Percentiles rank a stretch among this genome's conserved stretches.
phyloP scores from a whole-genome alignment of 2,797 vertebrate species.

The Characodon lateralis region DNA sequence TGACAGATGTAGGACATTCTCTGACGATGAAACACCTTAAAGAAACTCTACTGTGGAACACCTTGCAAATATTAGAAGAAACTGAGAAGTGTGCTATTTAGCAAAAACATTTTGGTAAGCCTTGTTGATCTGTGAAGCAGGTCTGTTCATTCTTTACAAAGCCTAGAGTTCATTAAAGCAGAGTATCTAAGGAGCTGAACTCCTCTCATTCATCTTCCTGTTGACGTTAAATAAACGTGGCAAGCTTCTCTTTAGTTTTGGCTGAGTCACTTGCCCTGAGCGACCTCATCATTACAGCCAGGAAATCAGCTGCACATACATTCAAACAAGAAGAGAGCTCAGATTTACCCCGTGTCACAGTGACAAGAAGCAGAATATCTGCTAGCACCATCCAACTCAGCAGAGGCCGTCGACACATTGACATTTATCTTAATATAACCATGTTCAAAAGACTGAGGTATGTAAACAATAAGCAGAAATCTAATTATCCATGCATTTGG shows the following conservation, averaged over 20 bases:
- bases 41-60: not conserved
- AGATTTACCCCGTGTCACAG: not conserved
- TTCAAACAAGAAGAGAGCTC: slow-evolving; percentile 30
- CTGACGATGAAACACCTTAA: not conserved
- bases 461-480: not conserved
- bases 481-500: not conserved
- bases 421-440: not conserved
- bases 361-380: slow-evolving; percentile 16
- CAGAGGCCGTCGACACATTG: not conserved
- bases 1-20: not conserved
- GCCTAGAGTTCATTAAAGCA: not conserved
- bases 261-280: slow-evolving; percentile 37
- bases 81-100: not conserved
- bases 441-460: not conserved
- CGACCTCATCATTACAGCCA: slow-evolving; percentile 21
- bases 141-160: slow-evolving; percentile 13
- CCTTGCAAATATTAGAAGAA: not conserved
- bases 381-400: slow-evolving; percentile 1
- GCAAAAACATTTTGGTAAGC: slow-evolving; percentile 14
- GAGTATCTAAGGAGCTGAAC: not conserved
- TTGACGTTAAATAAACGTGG: slow-evolving; percentile 29
- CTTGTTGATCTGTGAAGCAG: not conserved
- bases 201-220: slow-evolving; percentile 23
- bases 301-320: slow-evolving; percentile 41
- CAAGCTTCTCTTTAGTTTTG: slow-evolving; percentile 15